Conservation (phyloP, 2,113 vertebrate genomes). For the Cephalopterus ornatus region DNA sequence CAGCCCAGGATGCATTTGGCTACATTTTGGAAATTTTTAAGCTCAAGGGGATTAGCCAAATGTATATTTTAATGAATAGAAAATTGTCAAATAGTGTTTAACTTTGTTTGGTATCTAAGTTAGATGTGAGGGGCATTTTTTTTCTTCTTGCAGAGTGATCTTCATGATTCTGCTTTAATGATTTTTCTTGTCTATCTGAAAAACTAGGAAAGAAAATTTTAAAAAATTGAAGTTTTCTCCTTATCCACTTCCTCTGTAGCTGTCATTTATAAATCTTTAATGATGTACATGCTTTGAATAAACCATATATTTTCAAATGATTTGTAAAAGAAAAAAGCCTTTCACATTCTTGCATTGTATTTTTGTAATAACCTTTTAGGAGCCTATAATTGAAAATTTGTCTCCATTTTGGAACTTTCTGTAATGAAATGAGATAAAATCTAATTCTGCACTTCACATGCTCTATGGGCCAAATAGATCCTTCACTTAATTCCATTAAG, state of each 20-base stretch:
- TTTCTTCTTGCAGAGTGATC: neutral
- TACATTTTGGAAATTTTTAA: neutral
- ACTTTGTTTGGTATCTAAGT: neutral
- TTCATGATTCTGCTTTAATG: neutral
- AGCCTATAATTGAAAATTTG: neutral
- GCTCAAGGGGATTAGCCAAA: neutral
- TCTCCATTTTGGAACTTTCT: neutral
- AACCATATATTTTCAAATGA: neutral
- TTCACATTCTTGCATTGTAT: neutral
- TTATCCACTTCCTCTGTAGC: neutral
- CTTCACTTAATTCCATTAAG: neutral
- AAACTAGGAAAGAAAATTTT: neutral
- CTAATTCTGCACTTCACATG: neutral
- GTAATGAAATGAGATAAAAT: neutral
- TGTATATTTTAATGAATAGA: neutral
- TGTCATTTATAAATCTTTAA: neutral
- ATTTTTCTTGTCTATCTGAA: neutral
- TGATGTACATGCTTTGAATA: neutral
- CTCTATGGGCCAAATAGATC: neutral
- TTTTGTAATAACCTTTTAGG: neutral
- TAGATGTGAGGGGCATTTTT: neutral
- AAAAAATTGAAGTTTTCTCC: constrained; percentile 4
- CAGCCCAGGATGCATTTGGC: neutral
- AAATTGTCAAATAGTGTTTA: neutral
- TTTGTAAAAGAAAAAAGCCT: neutral